phyloP scores from a whole-genome alignment of 2,113 vertebrate genomes.

The Hippolais icterina region DNA sequence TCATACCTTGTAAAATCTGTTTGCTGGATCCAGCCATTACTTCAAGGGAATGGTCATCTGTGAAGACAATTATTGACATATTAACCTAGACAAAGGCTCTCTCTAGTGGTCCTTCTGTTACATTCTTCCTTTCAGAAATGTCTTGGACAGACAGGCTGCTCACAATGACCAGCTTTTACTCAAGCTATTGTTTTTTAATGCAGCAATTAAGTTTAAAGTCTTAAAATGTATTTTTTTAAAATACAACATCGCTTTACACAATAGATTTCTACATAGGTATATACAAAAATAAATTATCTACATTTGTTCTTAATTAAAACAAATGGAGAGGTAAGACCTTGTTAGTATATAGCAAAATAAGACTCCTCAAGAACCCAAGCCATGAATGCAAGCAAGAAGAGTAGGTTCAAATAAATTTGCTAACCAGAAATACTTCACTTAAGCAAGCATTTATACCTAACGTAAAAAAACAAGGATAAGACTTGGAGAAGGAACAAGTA shows the following conservation, averaged over 20 bases:
- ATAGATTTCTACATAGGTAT: not conserved
- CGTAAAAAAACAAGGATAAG: not conserved
- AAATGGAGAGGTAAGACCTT: not conserved
- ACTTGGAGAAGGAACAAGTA: not conserved
- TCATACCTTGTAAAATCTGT: conserved; percentile 95
- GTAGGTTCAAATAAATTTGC: not conserved
- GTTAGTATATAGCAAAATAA: not conserved
- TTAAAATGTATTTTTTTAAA: not conserved
- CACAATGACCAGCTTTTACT: not conserved
- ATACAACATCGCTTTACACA: not conserved
- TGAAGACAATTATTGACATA: conserved; percentile 45
- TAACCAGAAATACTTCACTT: not conserved
- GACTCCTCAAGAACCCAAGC: not conserved
- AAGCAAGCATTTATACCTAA: not conserved
- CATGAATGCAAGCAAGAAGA: not conserved
- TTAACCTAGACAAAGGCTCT: conserved; percentile 37
- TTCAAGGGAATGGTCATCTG: conserved; percentile 81
- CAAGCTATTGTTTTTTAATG: not conserved
- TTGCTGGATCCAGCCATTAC: conserved; percentile 84
- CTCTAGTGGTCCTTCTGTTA: not conserved
- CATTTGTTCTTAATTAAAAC: not conserved
- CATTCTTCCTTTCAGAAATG: not conserved
- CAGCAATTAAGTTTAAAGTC: not conserved
- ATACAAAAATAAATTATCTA: not conserved
- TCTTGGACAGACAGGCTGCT: not conserved